Percentiles rank a stretch among this genome's conserved stretches.
Evolutionary conservation across 2,797 vertebrate genomes (phyloP).

Genomic region (Echiichthys vipera): DNA sequence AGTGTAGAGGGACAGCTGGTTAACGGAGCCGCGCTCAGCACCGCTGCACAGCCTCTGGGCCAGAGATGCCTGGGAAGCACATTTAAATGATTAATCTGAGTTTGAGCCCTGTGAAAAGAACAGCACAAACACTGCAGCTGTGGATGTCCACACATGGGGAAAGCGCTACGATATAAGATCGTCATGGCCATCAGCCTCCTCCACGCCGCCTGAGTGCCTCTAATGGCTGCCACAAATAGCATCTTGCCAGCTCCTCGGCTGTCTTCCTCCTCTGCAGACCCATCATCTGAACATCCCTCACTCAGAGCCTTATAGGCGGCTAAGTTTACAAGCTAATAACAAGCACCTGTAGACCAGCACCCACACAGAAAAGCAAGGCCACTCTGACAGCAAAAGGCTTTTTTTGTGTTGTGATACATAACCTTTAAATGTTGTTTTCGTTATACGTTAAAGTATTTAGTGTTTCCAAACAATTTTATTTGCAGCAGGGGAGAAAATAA

Average conservation of each 20-base stretch:
- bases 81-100: constrained; percentile 59
- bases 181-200: constrained; percentile 55
- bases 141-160: constrained; percentile 23
- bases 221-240: constrained; percentile 70
- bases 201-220: constrained; percentile 56
- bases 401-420: not conserved
- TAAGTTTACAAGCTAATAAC: constrained; percentile 27
- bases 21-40: constrained; percentile 87
- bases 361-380: constrained; percentile 11
- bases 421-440: not conserved
- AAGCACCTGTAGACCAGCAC: constrained; percentile 29
- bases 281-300: constrained; percentile 38
- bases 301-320: constrained; percentile 32
- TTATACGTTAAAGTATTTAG: not conserved
- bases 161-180: constrained; percentile 9
- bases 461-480: not conserved
- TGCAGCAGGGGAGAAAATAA: not conserved
- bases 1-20: constrained; percentile 95
- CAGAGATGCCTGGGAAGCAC: constrained; percentile 80
- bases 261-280: constrained; percentile 45
- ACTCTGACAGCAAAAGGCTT: constrained; percentile 7
- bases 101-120: constrained; percentile 21
- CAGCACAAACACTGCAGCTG: constrained; percentile 1
- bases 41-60: constrained; percentile 91
- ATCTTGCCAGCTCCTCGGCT: constrained; percentile 40